Evolutionary conservation across 2,113 vertebrate genomes (phyloP).

Genomic region (Okapia johnstoni): DNA sequence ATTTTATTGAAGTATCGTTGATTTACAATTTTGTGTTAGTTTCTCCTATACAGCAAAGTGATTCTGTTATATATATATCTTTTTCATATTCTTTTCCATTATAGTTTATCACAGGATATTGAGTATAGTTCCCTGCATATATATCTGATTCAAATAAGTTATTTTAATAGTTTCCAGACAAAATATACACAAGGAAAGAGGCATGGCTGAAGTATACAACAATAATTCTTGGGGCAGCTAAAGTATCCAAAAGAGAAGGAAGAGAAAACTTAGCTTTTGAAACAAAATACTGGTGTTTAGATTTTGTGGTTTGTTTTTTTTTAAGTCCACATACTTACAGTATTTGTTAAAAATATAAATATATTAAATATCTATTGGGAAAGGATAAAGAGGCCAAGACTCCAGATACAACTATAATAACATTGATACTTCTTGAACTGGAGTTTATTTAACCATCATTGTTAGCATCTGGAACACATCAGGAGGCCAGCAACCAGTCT

Average conservation of each 20-base stretch:
- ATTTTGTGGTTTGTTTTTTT: not conserved
- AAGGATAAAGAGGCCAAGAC: not conserved
- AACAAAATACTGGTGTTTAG: not conserved
- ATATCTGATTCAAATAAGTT: not conserved
- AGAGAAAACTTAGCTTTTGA: not conserved
- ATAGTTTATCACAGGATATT: not conserved
- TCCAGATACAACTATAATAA: not conserved
- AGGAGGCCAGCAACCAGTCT: not conserved
- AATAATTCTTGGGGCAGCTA: not conserved
- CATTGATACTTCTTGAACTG: not conserved
- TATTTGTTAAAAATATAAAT: not conserved
- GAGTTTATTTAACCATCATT: not conserved
- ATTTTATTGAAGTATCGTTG: not conserved
- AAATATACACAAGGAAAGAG: not conserved
- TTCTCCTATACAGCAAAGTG: not conserved
- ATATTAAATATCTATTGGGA: not conserved
- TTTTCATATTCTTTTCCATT: not conserved
- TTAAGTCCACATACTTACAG: not conserved
- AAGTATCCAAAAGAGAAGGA: not conserved
- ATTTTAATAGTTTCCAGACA: slow-evolving; percentile 22
- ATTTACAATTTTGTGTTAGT: not conserved
- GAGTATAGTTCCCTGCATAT: not conserved
- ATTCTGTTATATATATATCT: not conserved
- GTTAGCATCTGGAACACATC: not conserved
- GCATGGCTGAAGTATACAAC: not conserved